A percentile compares a stretch with the other conserved stretches of the same genome.
phyloP scores from a whole-genome alignment of 2,797 vertebrate genomes.

The Menidia menidia region DNA sequence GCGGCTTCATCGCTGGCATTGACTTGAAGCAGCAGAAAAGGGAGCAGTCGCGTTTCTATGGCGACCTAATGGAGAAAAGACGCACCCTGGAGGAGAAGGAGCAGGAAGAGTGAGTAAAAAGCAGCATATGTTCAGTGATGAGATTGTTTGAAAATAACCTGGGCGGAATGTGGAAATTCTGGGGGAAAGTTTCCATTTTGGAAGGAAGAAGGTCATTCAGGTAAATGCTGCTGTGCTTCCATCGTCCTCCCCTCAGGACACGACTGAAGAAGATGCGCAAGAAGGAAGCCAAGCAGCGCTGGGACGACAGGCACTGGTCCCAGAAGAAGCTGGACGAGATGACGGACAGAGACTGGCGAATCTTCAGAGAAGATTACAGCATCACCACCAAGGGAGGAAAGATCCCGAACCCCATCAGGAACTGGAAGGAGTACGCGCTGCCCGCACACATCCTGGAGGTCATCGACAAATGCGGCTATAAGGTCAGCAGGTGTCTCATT shows the following conservation, averaged over 20 bases:
- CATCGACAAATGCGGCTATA: constrained; percentile 98
- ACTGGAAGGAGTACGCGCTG: constrained; percentile 95
- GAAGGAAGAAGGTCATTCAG: not conserved
- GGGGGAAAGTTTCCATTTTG: not conserved
- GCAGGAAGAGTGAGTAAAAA: constrained; percentile 92
- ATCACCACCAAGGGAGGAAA: constrained; percentile 99
- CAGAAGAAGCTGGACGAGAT: constrained; percentile 99
- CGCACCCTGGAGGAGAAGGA: constrained; percentile 96
- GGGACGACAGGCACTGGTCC: constrained; percentile 99
- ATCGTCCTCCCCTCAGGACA: constrained; percentile 74
- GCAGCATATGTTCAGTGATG: not conserved
- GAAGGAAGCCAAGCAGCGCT: constrained; percentile 98
- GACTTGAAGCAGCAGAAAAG: constrained; percentile 98
- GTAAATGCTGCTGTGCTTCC: not conserved
- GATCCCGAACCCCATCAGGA: constrained; percentile 97
- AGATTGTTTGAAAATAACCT: not conserved
- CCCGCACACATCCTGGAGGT: constrained; percentile 96
- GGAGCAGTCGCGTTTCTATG: constrained; percentile 96
- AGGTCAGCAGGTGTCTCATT: constrained; percentile 79
- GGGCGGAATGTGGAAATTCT: not conserved
- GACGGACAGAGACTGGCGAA: constrained; percentile 98
- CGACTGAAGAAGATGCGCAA: constrained; percentile 95
- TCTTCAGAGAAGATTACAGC: constrained; percentile 98
- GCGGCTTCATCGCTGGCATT: constrained; percentile 96
- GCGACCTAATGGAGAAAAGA: constrained; percentile 97